A percentile compares a stretch with the other conserved stretches of the same genome.
Conservation (phyloP, 2,888 invertebrate genomes). For the Allophyes oxyacanthae region DNA sequence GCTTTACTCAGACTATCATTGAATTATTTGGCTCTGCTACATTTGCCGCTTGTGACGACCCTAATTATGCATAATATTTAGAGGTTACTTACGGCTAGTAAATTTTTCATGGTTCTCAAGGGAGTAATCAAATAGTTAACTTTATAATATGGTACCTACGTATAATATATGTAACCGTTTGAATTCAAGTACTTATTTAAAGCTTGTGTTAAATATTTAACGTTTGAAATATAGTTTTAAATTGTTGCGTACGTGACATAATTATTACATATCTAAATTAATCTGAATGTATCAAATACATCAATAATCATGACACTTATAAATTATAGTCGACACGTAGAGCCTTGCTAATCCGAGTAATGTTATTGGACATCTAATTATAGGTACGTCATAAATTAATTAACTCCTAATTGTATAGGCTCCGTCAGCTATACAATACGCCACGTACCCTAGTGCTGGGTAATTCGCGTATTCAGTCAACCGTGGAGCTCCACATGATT, state of each 20-base stretch:
- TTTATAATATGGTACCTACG: no score
- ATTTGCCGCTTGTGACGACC: slow-evolving; percentile 15
- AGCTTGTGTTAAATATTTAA: no score
- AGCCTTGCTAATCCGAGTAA: slow-evolving; percentile 67
- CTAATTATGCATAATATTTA: neutral
- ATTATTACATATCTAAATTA: neutral
- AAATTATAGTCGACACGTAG: slow-evolving; percentile 62
- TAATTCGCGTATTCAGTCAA: slow-evolving; percentile 62
- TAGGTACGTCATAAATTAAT: slow-evolving; percentile 81
- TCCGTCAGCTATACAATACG: slow-evolving; percentile 61
- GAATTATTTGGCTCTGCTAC: slow-evolving; percentile 49
- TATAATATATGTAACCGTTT: no score
- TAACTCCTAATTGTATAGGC: slow-evolving; percentile 79
- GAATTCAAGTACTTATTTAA: no score
- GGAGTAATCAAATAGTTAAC: no score
- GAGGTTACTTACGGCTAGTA: neutral
- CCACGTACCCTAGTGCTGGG: slow-evolving; percentile 56
- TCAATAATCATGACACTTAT: slow-evolving; percentile 60
- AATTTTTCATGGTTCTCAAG: no score
- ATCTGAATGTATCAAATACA: slow-evolving; percentile 2
- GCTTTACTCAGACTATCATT: slow-evolving; percentile 54
- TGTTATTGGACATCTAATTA: slow-evolving; percentile 79
- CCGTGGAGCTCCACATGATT: slow-evolving; percentile 57
- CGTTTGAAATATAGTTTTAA: neutral
- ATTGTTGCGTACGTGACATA: neutral